Conservation (phyloP, 2,113 vertebrate species). For the Chloebia gouldiae region DNA sequence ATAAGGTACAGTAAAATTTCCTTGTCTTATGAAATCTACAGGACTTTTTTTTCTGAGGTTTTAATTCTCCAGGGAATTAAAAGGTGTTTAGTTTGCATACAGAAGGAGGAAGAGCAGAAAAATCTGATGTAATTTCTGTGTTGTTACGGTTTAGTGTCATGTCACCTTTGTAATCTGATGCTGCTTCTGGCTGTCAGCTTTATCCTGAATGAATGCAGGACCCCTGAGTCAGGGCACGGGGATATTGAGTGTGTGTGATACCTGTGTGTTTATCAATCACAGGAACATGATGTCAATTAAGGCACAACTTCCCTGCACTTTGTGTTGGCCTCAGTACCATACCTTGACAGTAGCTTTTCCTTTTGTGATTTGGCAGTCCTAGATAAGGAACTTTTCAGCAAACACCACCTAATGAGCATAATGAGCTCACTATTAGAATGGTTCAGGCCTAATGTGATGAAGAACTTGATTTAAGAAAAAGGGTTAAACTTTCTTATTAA, state of each 20-base stretch:
- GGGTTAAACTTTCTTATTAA: not conserved
- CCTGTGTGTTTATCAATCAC: not conserved
- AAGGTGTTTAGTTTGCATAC: not conserved
- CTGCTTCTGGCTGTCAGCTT: not conserved
- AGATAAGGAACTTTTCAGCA: not conserved
- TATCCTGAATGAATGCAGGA: not conserved
- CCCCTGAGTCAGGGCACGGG: not conserved
- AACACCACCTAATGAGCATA: not conserved
- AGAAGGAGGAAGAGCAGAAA: not conserved
- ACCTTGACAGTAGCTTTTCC: not conserved
- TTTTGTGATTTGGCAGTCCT: not conserved
- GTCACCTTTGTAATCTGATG: not conserved
- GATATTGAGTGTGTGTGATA: not conserved
- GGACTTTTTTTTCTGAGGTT: not conserved
- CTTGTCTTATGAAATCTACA: not conserved
- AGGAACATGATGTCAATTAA: not conserved
- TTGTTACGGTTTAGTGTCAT: not conserved
- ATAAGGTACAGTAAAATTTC: conserved; percentile 72
- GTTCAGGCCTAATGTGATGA: not conserved
- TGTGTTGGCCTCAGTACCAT: not conserved
- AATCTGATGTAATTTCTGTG: not conserved
- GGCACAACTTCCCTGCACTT: not conserved
- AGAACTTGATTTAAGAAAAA: not conserved
- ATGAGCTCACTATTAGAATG: not conserved
- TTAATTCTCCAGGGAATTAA: not conserved